Base-by-base conservation (phyloP, 64 coral and sea anemone species). In the Stichodactyla mertensii region DNA sequence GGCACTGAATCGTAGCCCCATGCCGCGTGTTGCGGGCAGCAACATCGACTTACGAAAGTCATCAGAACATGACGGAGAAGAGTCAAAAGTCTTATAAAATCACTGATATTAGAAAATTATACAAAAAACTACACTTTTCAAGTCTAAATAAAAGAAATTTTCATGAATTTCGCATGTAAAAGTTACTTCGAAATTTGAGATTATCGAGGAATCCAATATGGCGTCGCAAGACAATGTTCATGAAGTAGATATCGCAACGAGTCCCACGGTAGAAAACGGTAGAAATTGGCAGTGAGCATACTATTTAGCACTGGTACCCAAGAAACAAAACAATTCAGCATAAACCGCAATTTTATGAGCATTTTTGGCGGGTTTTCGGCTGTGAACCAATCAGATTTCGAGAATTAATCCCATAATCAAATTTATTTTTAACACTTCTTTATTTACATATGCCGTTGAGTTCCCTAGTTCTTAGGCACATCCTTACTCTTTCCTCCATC, bases 251-350 rank as follows among this genome's bases (percentile, higher is more conserved):
- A 4, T 20, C 13, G 20, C 13, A 20, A 13, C 13, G 20, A 64
- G 61, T 64, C 61, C 61, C 61, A 64, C 20, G 61, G 61, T 64
- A 64, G 61, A 64, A 64, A 64, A 64, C 61, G 61, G 61, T 64
- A 13, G 4, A 64, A 64, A 64, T 64, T 64, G 61, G 61, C 61
- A 1, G 61, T 64, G 61, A 64, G 20, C 61, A 64, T 16, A 20
- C 20, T 64, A 16, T 64, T 16, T 64, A 64, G 61, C 13, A 13
- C 20, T 64, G 61, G 61, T 16, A 64, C 13, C 61, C 13, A 64
- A 64, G 13, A 64, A 13, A 64, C 1, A 16, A 64, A 64, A 64
- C 2, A 64, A 64, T 4, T 31, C n/a, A 64, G 61, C 61, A 64
- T 64, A 64, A 64, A 64, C 0, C 61, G 11, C 61, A 64, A 2